Percentiles rank a stretch among this genome's conserved stretches.
Evolutionary conservation across 2,888 invertebrate species (phyloP).

Genomic region (Desoria tigrina): DNA sequence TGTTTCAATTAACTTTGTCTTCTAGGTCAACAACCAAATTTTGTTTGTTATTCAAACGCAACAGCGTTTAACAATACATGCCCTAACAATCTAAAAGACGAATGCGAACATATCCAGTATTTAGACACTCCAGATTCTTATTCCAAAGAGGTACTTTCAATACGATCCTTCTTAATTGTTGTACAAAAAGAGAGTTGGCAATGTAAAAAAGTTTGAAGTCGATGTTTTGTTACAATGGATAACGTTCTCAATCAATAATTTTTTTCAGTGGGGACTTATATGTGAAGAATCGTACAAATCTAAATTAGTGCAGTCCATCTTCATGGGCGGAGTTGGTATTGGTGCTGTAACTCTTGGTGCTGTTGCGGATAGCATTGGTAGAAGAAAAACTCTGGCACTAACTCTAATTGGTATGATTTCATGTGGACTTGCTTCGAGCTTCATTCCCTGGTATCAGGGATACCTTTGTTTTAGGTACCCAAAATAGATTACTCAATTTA

Average conservation of each 20-base stretch:
- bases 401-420: slow-evolving; percentile 51
- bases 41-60: slow-evolving; percentile 34
- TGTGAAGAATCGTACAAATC: slow-evolving; percentile 53
- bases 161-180: too few species aligned
- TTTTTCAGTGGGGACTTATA: slow-evolving; percentile 52
- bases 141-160: slow-evolving; percentile 33
- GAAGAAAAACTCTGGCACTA: slow-evolving; percentile 49
- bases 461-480: slow-evolving; percentile 42
- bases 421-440: slow-evolving; percentile 48
- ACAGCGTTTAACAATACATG: slow-evolving; percentile 36
- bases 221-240: too few species aligned
- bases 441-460: slow-evolving; percentile 41
- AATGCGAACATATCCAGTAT: slow-evolving; percentile 33
- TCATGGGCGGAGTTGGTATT: slow-evolving; percentile 55
- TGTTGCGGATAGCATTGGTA: slow-evolving; percentile 50
- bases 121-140: slow-evolving; percentile 38
- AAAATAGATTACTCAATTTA: not conserved
- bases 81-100: slow-evolving; percentile 17
- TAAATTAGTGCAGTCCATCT: slow-evolving; percentile 53
- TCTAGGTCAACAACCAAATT: slow-evolving; percentile 36
- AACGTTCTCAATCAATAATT: too few species aligned
- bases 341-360: slow-evolving; percentile 53
- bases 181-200: too few species aligned
- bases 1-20: not conserved
- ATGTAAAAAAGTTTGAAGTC: too few species aligned